Evolutionary conservation across 2,888 invertebrate species (phyloP), one percentile per base, ranked within the genome.

Genomic region (Agriotes lineatus): DNA sequence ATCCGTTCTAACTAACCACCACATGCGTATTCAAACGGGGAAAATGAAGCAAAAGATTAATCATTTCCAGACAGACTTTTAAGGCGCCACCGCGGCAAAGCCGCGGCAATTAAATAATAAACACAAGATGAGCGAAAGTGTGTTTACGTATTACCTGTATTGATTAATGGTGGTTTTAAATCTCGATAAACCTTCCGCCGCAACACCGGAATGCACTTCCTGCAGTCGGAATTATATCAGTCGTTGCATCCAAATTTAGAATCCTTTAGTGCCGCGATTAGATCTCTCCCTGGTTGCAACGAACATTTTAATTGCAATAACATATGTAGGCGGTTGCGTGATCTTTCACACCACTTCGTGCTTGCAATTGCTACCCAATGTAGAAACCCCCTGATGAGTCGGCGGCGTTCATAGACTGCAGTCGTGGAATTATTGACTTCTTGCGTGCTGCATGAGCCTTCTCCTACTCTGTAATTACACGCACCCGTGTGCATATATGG

Each of bases 391-490:
- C 72, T 63, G 72, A 72, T 75, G 74, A 74, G 74, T 76, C 69
- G 74, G 73, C 69, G 72, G 69, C 69, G 71, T 72, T 69, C 75
- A 72, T 72, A 74, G 70, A 58, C 70, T 73, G 69, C 72, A 72
- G 72, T 71, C 68, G 72, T 57, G 72, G 70, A 71, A 76, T 75
- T 77, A 76, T 77, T 75, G 77, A 75, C 73, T 74, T 75, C 74
- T 77, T 73, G 77, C 77, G 75, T 77, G 77, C 71, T 67, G 67
- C 73, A 66, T 72, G 62, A 67, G 48, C 70, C 72, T 71, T 70
- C 71, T 56, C 72, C 63, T 72, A 61, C 75, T 74, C 72, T 73
- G 65, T 74, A 75, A 77, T 77, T 76, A 77, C 74, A 73, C 70
- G 64, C 72, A 72, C 65, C 69, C 66, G 63, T 69, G 70, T 70